These are phyloP conservation scores for Holacanthella duospinosa DNA, from an alignment of 2,888 invertebrate species.

Conservation along the genomic window DNA sequence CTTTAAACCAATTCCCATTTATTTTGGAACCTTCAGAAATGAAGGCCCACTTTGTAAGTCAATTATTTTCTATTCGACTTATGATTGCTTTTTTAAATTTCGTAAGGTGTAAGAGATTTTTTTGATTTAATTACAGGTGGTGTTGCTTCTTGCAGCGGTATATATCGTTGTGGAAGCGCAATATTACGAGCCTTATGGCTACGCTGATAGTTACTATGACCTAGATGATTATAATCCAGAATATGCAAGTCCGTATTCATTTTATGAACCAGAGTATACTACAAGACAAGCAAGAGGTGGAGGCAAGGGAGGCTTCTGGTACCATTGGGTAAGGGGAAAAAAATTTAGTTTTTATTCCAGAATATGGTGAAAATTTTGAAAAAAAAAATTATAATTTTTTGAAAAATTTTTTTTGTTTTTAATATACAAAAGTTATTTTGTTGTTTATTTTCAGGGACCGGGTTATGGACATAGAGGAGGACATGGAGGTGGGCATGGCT, in stretches of 20 bases:
- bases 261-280: neutral
- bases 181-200: conserved; percentile 21
- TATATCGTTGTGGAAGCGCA: conserved; percentile 34
- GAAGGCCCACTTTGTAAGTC: neutral
- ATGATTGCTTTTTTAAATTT: neutral
- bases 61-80: neutral
- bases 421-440: neutral
- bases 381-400: too few species aligned
- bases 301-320: conserved; percentile 37
- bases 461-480: conserved; percentile 5
- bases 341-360: neutral
- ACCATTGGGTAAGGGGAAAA: conserved; percentile 35
- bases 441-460: neutral
- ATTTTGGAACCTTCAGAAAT: neutral
- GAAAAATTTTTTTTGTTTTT: neutral
- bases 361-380: neutral
- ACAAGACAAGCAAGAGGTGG: conserved; percentile 11
- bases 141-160: conserved; percentile 35
- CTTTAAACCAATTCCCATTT: neutral
- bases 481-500: conserved; percentile 4
- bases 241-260: neutral
- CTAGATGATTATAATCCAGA: neutral
- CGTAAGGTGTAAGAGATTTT: neutral
- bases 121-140: conserved; percentile 20
- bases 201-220: conserved; percentile 4